Percentiles rank a stretch among this genome's conserved stretches.
Conservation (phyloP, 1,140 invertebrate genomes). For the Pomacea maculata region DNA sequence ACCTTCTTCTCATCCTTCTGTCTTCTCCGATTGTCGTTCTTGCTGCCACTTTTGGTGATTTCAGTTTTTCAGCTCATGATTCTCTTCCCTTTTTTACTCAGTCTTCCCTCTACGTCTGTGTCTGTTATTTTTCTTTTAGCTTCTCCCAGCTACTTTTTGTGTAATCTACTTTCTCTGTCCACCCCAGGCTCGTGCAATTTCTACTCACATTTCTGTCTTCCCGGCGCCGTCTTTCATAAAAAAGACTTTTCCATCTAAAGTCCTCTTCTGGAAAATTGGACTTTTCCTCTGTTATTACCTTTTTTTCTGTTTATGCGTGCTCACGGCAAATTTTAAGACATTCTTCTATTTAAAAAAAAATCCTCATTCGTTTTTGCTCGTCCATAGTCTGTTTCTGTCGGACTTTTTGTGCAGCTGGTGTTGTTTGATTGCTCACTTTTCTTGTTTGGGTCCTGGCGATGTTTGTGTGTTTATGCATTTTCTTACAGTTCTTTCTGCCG, state of each 20-base stretch:
- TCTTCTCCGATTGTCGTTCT: not conserved
- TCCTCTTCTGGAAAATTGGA: too few species aligned
- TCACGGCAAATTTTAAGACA: not conserved
- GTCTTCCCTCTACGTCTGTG: not conserved
- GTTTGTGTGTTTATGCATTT: not conserved
- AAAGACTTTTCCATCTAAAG: too few species aligned
- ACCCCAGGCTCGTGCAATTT: not conserved
- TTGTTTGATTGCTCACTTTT: too few species aligned
- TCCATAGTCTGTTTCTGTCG: not conserved
- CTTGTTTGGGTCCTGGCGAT: too few species aligned
- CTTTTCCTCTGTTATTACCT: not conserved
- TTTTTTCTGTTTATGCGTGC: not conserved
- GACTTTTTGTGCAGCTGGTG: not conserved
- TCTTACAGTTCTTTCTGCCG: not conserved
- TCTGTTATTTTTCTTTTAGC: not conserved
- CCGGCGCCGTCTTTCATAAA: too few species aligned
- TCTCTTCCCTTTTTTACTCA: not conserved
- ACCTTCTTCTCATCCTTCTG: not conserved
- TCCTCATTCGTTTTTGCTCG: not conserved
- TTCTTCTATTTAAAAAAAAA: not conserved
- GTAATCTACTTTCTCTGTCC: not conserved
- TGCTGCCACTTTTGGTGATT: not conserved
- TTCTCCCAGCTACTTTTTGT: not conserved
- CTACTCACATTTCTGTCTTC: not conserved
- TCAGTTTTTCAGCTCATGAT: not conserved